Conservation (phyloP, 2,888 invertebrate species). For the Stenurella melanura region DNA sequence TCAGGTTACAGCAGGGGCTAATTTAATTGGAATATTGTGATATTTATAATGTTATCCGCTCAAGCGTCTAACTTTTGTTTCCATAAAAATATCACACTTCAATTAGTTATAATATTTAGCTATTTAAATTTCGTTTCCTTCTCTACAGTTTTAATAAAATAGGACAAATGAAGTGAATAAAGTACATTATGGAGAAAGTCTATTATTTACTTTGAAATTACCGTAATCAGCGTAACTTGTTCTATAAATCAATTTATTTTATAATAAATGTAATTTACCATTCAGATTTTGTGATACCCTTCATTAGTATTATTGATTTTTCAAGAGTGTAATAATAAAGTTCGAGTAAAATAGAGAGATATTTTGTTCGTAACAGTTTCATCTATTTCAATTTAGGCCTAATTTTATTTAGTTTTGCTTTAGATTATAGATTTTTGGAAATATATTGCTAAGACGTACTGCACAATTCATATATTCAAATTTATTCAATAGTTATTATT, state of each 20-base stretch:
- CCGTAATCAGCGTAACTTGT: neutral
- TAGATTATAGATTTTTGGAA: too few relatives aligned
- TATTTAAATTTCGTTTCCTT: neutral
- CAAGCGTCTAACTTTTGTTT: too few relatives aligned
- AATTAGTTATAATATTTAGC: neutral
- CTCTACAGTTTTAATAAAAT: neutral
- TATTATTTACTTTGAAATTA: neutral
- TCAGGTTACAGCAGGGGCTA: too few relatives aligned
- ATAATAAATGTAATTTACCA: neutral
- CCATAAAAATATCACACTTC: neutral
- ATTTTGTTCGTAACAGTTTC: neutral
- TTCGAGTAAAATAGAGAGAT: neutral
- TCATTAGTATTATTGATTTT: neutral
- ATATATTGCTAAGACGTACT: too few relatives aligned
- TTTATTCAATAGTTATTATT: too few relatives aligned
- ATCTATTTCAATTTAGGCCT: neutral
- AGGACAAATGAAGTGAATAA: neutral
- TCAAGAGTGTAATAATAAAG: neutral
- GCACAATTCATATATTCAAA: too few relatives aligned
- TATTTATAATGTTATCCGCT: too few relatives aligned
- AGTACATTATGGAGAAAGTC: neutral
- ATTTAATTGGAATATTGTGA: too few relatives aligned
- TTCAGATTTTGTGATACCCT: neutral
- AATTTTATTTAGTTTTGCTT: too few relatives aligned
- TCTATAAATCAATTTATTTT: slow-evolving; percentile 4